These are phyloP conservation scores for Pseudorhombus dupliciocellatus DNA, from an alignment of 2,113 vertebrate genomes.

Conservation along the genomic window DNA sequence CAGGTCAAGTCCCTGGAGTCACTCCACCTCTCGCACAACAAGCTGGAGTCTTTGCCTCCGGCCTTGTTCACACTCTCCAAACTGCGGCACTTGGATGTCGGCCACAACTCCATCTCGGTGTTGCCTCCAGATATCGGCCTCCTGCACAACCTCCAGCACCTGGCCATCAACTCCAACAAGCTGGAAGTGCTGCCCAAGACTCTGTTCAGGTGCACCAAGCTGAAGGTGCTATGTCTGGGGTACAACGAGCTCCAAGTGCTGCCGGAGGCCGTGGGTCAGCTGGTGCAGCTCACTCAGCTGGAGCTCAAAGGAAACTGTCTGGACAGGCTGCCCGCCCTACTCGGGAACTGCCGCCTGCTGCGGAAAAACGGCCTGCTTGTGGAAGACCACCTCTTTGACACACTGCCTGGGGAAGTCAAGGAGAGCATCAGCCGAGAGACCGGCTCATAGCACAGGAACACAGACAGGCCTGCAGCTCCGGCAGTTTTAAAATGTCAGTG, in stretches of 20 bases:
- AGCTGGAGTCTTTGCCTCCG: slow-evolving; percentile 89
- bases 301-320: slow-evolving; percentile 96
- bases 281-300: slow-evolving; percentile 90
- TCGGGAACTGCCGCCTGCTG: slow-evolving; percentile 90
- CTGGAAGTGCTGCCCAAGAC: slow-evolving; percentile 90
- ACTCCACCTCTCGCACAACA: slow-evolving; percentile 95
- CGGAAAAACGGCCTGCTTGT: slow-evolving; percentile 88
- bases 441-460: slow-evolving; percentile 82
- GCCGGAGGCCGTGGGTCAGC: slow-evolving; percentile 89
- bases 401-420: slow-evolving; percentile 91
- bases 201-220: slow-evolving; percentile 91
- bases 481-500: slow-evolving; percentile 15
- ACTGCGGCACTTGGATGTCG: slow-evolving; percentile 91
- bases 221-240: slow-evolving; percentile 92
- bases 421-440: slow-evolving; percentile 90
- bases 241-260: slow-evolving; percentile 90
- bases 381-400: slow-evolving; percentile 96
- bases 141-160: slow-evolving; percentile 93
- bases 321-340: slow-evolving; percentile 88
- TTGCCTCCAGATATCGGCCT: slow-evolving; percentile 89
- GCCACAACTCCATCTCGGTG: slow-evolving; percentile 88
- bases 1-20: slow-evolving; percentile 93
- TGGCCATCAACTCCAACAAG: slow-evolving; percentile 93
- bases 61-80: slow-evolving; percentile 93
- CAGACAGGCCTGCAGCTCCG: slow-evolving; percentile 9